Percentiles rank a stretch among this genome's conserved stretches.
These are phyloP conservation scores for Nasonia vitripennis DNA, from an alignment of 1,140 invertebrate genomes.

Conservation along the genomic window DNA sequence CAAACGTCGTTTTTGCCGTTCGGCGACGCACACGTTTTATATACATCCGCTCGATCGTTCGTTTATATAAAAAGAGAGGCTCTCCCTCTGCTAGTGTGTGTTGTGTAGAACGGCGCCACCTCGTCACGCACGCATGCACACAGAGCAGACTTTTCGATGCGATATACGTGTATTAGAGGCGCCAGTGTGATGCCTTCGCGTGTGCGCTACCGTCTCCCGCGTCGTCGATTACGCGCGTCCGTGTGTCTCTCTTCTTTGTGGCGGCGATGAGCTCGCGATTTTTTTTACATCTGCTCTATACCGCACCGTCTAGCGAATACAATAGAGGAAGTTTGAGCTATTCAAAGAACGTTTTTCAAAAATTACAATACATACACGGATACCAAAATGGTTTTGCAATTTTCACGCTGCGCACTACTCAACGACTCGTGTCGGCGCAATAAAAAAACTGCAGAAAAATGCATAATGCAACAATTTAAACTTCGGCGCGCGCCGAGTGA, in stretches of 20 bases:
- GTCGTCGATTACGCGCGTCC: not conserved
- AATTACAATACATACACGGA: no score
- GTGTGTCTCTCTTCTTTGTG: not conserved
- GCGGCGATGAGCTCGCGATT: conserved; percentile 5
- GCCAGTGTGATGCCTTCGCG: conserved; percentile 61
- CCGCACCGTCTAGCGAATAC: not conserved
- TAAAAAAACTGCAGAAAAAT: not conserved
- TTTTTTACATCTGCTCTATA: not conserved
- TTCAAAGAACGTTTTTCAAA: no score
- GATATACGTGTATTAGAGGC: conserved; percentile 64
- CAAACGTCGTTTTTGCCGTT: no score
- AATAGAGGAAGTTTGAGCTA: not conserved
- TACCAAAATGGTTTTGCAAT: not conserved
- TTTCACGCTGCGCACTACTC: not conserved
- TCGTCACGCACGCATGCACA: conserved; percentile 70
- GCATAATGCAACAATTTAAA: conserved; percentile 8
- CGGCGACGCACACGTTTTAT: not conserved
- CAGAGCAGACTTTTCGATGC: conserved; percentile 54
- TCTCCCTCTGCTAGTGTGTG: not conserved
- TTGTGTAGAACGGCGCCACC: not conserved
- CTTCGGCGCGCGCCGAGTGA: not conserved
- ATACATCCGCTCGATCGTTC: no score
- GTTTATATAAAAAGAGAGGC: not conserved
- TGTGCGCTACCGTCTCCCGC: not conserved
- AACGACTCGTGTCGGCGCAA: no score